Percentiles rank a stretch among this genome's conserved stretches.
Evolutionary conservation across 2,797 vertebrate genomes (phyloP).

Genomic region (Liparis tanakae): DNA sequence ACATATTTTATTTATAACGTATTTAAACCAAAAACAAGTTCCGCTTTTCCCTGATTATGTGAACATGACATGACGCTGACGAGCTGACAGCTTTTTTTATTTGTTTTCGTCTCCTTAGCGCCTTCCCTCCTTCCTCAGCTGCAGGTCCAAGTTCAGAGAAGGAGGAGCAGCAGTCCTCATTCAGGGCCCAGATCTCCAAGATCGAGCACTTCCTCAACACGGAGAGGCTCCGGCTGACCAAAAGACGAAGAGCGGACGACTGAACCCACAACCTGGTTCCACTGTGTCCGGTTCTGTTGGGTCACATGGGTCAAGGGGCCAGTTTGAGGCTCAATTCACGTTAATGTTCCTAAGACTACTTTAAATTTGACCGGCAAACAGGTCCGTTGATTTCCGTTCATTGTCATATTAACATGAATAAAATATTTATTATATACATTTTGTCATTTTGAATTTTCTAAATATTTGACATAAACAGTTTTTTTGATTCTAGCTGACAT

Average conservation of each 20-base stretch:
- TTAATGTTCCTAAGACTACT: not conserved
- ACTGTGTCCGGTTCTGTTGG: not conserved
- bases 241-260: constrained; percentile 66
- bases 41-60: not conserved
- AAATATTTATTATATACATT: constrained; percentile 3
- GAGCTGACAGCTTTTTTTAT: not conserved
- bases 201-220: constrained; percentile 75
- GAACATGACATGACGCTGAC: not conserved
- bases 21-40: not conserved
- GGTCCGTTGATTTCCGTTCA: not conserved
- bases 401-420: constrained; percentile 2
- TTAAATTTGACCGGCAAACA: not conserved
- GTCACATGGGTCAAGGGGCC: not conserved
- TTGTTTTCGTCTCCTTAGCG: not conserved
- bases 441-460: constrained; percentile 4
- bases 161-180: constrained; percentile 65
- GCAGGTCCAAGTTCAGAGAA: constrained; percentile 28
- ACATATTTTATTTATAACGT: too few relatives aligned
- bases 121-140: constrained; percentile 11
- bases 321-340: not conserved
- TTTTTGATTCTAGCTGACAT: not conserved
- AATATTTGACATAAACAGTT: not conserved
- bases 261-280: constrained; percentile 17
- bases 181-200: constrained; percentile 77
- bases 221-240: constrained; percentile 66